Evolutionary conservation across 2,888 invertebrate genomes (phyloP), one percentile per base, ranked within the genome.

Genomic region (Plusia festucae): DNA sequence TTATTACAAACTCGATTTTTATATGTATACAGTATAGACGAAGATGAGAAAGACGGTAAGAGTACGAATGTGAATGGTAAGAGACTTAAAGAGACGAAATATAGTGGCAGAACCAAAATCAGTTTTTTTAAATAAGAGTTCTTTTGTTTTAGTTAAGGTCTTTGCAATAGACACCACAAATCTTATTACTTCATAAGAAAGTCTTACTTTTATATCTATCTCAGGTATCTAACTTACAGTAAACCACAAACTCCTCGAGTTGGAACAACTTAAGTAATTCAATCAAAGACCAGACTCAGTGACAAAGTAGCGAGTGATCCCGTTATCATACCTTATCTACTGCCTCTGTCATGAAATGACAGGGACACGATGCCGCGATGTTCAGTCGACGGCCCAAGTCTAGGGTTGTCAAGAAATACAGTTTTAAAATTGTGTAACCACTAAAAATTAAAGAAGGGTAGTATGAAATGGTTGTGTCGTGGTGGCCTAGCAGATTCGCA

Each of bases 311-410:
- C 40, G 30, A 5, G 46, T 30, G 60, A 53, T 44, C 32, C 16
- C 30, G 16, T 20, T 20, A 49, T 15, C 53, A 6, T n/a, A 2
- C 6, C 15, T 57, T 68, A 58, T 58, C 58, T 27, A 8, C 49
- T 32, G 16, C 52, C 11, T 56, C 24, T 46, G 60, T 46, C 69
- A 60, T 40, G 68, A 55, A 40, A 20, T 67, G 56, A 53, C 24
- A 16, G 60, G 53, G 20, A 20, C 46, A n/a, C 20, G 20, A 60
- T 53, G 16, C 8, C 44, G 27, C 60, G 20, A 57, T 22, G 44
- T 32, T 11, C 30, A 1, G 70, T 54, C 61, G 15, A 54, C 18
- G 75, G 46, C 34, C 75, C 54, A 22, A 30, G 7, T 9, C 7
- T 57, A 73, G 53, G 68, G 68, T 8, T 70, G 68, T 0, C 52